Evolutionary conservation across 2,888 invertebrate genomes (phyloP), one percentile per base, ranked within the genome.

Genomic region (Ormyrus rosae): DNA sequence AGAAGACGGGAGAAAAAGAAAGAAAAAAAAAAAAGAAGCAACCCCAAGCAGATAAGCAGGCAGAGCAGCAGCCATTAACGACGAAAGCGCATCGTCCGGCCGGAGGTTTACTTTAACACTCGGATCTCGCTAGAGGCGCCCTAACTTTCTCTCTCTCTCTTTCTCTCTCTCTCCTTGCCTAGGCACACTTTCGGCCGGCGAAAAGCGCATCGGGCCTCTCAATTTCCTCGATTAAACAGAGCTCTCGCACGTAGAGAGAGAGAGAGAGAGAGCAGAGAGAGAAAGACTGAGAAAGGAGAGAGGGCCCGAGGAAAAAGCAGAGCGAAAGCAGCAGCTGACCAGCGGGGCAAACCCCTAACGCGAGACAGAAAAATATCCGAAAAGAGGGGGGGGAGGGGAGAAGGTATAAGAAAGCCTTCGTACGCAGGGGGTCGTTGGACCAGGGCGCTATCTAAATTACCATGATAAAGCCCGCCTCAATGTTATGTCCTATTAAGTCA

Each of bases 401-500:
- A 19, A 19, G 89, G 89, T 83, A 19, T 19, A 19, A 84, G 84
- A 81, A 82, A 81, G 74, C 75, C 82, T 19, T 19, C 82, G 83
- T 83, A 85, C 86, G 85, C 87, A 86, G 88, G 88, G 90, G 89
- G 89, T 90, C 89, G 88, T 86, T 87, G 87, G 88, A 88, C 88
- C 80, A 84, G 87, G 87, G 88, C 85, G 85, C 86, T 87, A 88
- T 84, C 84, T 85, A 82, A 86, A 89, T 90, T 87, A 88, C 83
- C 89, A 90, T 89, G 83, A 90, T 87, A 90, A 90, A 87, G 85
- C 83, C 85, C 83, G 84, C 85, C 87, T 88, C 87, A 88, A 89
- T 89, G 87, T 88, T 88, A 88, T 89, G 87, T 88, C 87, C 86
- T 88, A 89, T 88, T 89, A 89, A 86, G 87, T 87, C 87, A 87